Evolutionary conservation across 2,113 vertebrate species (phyloP).

Genomic region (Lonchura striata): DNA sequence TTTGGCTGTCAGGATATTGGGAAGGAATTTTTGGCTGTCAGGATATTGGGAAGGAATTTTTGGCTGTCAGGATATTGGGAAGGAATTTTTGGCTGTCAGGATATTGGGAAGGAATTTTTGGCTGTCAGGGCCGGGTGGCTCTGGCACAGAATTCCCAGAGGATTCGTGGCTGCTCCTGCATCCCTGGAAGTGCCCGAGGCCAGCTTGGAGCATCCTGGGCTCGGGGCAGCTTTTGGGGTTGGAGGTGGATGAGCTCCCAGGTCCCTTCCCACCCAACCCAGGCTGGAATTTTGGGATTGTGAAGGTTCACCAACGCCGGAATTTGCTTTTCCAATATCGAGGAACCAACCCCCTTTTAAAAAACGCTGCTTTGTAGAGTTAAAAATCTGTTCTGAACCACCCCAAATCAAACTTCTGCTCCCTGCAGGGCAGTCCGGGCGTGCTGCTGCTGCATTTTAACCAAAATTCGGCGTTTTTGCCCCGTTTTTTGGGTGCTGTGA

Average conservation of each 20-base stretch:
- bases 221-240: not conserved
- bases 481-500: not conserved
- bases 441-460: not conserved
- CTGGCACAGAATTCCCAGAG: not conserved
- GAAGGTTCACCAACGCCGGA: not conserved
- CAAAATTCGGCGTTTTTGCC: not conserved
- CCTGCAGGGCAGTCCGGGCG: not conserved
- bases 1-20: no score
- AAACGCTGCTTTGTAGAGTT: rapidly evolving
- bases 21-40: no score
- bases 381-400: not conserved
- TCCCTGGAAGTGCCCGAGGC: not conserved
- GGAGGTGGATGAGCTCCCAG: not conserved
- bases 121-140: no score
- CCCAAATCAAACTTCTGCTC: not conserved
- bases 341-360: not conserved
- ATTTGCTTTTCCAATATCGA: not conserved
- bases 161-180: not conserved
- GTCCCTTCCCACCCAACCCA: not conserved
- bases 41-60: no score
- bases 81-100: no score
- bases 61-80: no score
- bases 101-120: no score
- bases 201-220: rapidly evolving
- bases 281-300: not conserved